A percentile compares a stretch with the other conserved stretches of the same genome.
Evolutionary conservation across 1,140 invertebrate species (phyloP).

Genomic region (Drosophila biarmipes): DNA sequence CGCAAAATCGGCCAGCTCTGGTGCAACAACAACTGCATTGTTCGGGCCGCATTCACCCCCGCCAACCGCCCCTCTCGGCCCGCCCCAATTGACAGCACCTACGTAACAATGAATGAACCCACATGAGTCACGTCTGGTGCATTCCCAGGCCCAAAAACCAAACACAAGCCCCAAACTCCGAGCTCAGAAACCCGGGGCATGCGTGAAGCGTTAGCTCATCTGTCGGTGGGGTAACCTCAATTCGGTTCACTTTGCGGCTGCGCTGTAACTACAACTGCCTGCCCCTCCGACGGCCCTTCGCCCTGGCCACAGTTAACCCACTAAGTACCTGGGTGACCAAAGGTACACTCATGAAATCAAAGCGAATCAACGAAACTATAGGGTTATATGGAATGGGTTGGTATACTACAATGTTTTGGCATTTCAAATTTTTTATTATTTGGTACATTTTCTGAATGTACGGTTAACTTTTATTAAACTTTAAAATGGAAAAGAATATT

Average conservation of each 20-base stretch:
- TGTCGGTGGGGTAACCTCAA: slow-evolving; percentile 72
- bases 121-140: slow-evolving; percentile 66
- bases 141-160: slow-evolving; percentile 23
- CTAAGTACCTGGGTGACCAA: neutral
- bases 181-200: slow-evolving; percentile 18
- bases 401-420: no score
- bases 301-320: slow-evolving; percentile 31
- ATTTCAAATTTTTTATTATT: no score
- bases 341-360: neutral
- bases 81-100: neutral
- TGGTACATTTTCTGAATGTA: no score
- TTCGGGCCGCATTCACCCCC: neutral
- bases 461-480: no score
- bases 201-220: slow-evolving; percentile 73
- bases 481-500: no score
- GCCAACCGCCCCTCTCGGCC: neutral
- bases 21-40: slow-evolving; percentile 42
- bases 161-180: slow-evolving; percentile 7
- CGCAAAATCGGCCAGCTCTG: slow-evolving; percentile 36
- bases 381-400: no score
- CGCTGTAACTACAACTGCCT: slow-evolving; percentile 50
- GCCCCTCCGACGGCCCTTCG: neutral
- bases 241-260: slow-evolving; percentile 75
- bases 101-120: slow-evolving; percentile 64
- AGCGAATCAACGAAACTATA: no score